These are phyloP conservation scores for Misgurnus anguillicaudatus DNA, from an alignment of 2,113 vertebrate species.

Conservation along the genomic window DNA sequence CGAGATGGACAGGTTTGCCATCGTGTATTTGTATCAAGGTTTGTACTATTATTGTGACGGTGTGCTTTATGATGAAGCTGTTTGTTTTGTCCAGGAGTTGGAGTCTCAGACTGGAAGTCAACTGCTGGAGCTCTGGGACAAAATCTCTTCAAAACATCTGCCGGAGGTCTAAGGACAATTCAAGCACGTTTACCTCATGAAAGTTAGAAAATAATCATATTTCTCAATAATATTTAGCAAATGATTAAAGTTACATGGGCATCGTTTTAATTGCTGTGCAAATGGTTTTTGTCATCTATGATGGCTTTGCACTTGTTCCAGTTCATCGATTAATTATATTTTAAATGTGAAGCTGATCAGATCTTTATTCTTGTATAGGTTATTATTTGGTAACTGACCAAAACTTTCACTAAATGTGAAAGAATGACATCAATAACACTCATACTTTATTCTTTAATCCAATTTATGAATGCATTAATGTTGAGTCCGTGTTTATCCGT, in stretches of 20 bases:
- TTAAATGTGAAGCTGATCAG: not conserved
- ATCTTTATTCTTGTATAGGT: not conserved
- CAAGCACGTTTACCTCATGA: not conserved
- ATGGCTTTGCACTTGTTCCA: constrained; percentile 17
- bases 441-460: not conserved
- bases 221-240: constrained; percentile 15
- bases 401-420: not conserved
- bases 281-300: constrained; percentile 43
- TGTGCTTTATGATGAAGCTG: not conserved
- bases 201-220: not conserved
- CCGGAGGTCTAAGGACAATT: constrained; percentile 9
- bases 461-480: not conserved
- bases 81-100: constrained; percentile 78
- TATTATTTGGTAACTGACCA: no score
- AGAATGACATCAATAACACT: not conserved
- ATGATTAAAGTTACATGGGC: not conserved
- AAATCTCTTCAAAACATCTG: constrained; percentile 51
- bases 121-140: constrained; percentile 86
- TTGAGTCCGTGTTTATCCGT: not conserved
- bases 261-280: constrained; percentile 30
- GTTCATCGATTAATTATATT: not conserved
- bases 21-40: not conserved
- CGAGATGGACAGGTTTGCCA: constrained; percentile 87
- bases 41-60: not conserved
- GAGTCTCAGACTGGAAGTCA: constrained; percentile 86